phyloP scores from a whole-genome alignment of 1,140 invertebrate species.

The Camponotus pennsylvanicus region DNA sequence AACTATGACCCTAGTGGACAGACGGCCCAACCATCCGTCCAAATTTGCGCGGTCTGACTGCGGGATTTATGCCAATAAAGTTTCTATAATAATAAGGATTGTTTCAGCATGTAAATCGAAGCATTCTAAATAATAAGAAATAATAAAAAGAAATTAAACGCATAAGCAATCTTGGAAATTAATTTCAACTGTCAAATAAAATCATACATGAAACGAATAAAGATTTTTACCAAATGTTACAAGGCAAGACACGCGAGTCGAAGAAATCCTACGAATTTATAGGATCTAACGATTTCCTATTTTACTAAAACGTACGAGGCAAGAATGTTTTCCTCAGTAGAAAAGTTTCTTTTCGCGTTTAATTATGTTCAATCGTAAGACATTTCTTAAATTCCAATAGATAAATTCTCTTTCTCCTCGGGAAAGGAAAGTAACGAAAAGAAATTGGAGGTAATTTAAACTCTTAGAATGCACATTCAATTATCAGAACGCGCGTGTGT shows the following conservation, averaged over 20 bases:
- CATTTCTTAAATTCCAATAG: background rate
- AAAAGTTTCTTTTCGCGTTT: conserved; percentile 7
- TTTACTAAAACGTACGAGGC: background rate
- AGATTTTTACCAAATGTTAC: background rate
- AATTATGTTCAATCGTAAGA: conserved; percentile 8
- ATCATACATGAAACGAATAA: background rate
- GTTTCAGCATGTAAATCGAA: conserved; percentile 1
- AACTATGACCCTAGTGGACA: conserved; percentile 64
- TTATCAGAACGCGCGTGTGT: background rate
- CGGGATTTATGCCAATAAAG: conserved; percentile 47
- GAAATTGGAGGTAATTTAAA: conserved; percentile 1
- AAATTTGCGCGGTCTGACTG: background rate
- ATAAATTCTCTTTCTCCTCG: conserved; percentile 1
- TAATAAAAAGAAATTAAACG: background rate
- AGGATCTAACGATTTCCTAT: background rate
- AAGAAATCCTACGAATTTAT: background rate
- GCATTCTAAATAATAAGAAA: background rate
- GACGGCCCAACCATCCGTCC: conserved; percentile 23
- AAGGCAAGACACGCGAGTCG: background rate
- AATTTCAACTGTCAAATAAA: background rate
- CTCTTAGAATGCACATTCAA: background rate
- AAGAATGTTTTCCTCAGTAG: background rate
- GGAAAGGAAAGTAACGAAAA: background rate
- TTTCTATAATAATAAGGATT: conserved; percentile 6
- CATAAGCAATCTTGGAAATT: background rate